Base-by-base conservation (phyloP, 1,140 invertebrate species). In the Holotrichia oblita region DNA sequence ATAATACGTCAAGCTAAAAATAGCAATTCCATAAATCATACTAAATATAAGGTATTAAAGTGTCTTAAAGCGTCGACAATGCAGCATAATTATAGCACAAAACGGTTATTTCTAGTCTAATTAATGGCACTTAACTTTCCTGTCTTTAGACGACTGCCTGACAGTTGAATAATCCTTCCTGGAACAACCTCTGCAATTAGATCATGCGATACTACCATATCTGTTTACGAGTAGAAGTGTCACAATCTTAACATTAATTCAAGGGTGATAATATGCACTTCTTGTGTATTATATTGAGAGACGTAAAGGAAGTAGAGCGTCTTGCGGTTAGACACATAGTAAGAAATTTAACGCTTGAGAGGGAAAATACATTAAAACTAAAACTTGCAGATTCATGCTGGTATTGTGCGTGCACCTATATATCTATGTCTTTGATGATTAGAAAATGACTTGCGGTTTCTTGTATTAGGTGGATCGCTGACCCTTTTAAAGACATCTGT, bases 401-500 rank as follows among this genome's bases (percentile, higher is more conserved):
- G 22, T 69, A 69, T 69, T 69, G 9, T 74, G 22, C 22, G 22
- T 24, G 44, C 44, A 48, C 44, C 10, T 48, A 14, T 48, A 14
- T 24, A 4, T 22, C 12, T 14, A 40, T 74, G 34, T 74, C 34
- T 74, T 74, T 17, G 40, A 74, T 74, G 73, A 74, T 74, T 41
- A 40, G 34, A 74, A 41, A 74, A 34, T 74, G 73, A 74, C 73
- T 74, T 74, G 73, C 73, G 40, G 6, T 17, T 74, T 74, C 41
- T 41, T 40, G 17, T 14, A 41, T 44, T 74, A 74, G 73, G 73
- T 74, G 20, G 61, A 69, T 69, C 61, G 22, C 61, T 69, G 61
- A 69, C 61, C 41, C 41, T 41, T 41, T n/a, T 34, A 34, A 74
- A 74, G 73, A 74, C 73, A 74, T 74, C 73, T 74, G 73, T 74